Conservation (phyloP, 2,888 invertebrate genomes). For the Conomelus anceps region DNA sequence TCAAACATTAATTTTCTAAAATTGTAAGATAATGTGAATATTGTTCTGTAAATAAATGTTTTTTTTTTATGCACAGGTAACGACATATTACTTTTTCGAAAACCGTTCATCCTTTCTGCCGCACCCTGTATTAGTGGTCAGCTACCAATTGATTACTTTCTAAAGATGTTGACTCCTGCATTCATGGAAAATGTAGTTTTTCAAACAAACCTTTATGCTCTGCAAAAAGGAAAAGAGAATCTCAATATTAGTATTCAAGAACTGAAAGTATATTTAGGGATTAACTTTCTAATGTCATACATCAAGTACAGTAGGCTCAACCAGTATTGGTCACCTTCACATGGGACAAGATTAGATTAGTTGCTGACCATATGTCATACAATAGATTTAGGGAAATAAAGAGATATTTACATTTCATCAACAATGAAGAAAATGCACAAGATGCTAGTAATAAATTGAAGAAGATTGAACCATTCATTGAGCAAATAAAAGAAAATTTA, state of each 20-base stretch:
- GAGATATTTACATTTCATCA: conserved; percentile 1
- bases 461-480: conserved; percentile 1
- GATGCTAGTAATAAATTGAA: not conserved
- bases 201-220: conserved; percentile 5
- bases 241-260: not conserved
- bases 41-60: too few species aligned
- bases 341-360: not conserved
- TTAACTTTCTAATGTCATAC: conserved; percentile 15
- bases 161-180: not conserved
- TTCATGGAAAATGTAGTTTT: not conserved
- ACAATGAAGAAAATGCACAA: not conserved
- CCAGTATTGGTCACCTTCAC: conserved; percentile 6
- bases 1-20: too few species aligned
- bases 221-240: not conserved
- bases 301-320: conserved; percentile 13
- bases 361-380: conserved; percentile 7
- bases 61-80: too few species aligned
- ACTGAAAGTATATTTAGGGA: conserved; percentile 12
- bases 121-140: not conserved
- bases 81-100: too few species aligned
- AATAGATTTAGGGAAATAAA: conserved; percentile 10
- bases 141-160: not conserved
- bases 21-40: too few species aligned
- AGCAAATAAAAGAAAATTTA: not conserved
- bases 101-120: too few species aligned